These are phyloP conservation scores for cattle (Bos taurus) DNA, from an alignment of 2,113 vertebrate genomes.

Conservation along the genomic window ARS-UCD2.0 NC_037342.1:76408501-76409000, in stretches of 20 bases:
- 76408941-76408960: neutral
- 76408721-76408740: neutral
- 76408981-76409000: neutral
- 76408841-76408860: conserved; percentile 38
- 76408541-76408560: neutral
- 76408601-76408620: neutral
- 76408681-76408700: neutral
- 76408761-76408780: neutral
- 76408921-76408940: neutral
- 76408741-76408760: neutral
- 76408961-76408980: neutral
- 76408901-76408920: neutral
- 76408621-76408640: neutral
- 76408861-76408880: conserved; percentile 9
- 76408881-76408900: conserved; percentile 20
- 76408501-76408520: neutral
- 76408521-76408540: neutral
- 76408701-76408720: neutral
- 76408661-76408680: neutral
- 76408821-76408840: conserved; percentile 20
- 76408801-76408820: neutral
- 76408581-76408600: neutral
- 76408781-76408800: neutral
- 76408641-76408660: neutral
- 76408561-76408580: neutral